Conservation (phyloP, 2,797 vertebrate species). For the Anguilla obscura region DNA sequence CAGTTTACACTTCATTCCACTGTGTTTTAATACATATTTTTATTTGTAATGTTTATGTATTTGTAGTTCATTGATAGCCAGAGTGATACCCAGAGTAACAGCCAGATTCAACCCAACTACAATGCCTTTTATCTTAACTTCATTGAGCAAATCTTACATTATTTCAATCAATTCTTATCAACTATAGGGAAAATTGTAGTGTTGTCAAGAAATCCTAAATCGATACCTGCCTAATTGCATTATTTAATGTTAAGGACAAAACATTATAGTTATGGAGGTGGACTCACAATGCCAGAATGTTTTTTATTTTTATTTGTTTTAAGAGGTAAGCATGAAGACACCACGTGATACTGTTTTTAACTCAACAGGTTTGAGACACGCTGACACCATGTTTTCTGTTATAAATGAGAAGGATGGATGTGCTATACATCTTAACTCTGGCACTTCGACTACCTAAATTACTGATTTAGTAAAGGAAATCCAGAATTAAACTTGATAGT, state of each 20-base stretch:
- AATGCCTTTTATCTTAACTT: background rate
- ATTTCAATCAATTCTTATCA: background rate
- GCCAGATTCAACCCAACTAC: background rate
- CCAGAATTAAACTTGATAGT: background rate
- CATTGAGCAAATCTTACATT: background rate
- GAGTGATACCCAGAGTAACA: background rate
- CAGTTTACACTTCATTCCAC: background rate
- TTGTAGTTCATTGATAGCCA: background rate
- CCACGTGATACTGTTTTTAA: background rate
- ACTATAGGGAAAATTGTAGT: background rate
- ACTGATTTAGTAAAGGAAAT: background rate
- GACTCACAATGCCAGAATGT: background rate
- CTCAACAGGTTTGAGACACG: background rate
- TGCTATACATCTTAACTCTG: background rate
- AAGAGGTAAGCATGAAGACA: background rate
- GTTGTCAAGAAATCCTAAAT: background rate
- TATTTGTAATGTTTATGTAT: background rate
- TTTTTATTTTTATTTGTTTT: background rate
- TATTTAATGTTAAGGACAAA: background rate
- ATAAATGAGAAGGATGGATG: background rate
- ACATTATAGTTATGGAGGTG: background rate
- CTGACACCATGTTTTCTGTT: background rate
- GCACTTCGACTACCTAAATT: background rate
- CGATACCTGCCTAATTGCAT: background rate
- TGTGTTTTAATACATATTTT: background rate